Evolutionary conservation across 2,797 vertebrate species (phyloP).

Genomic region (Sebastolobus altivelis): DNA sequence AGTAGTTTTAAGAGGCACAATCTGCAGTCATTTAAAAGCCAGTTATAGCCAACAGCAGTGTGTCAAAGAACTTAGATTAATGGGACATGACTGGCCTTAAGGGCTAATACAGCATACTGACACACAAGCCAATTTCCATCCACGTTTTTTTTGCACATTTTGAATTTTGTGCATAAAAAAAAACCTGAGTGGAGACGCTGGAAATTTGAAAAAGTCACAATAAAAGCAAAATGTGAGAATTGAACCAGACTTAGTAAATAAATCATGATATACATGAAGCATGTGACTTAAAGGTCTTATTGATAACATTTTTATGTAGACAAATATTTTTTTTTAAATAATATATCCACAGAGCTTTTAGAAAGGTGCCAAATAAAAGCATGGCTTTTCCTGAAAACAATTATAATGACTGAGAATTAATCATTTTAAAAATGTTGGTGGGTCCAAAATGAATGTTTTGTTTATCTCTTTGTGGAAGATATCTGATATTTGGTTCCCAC

Average conservation of each 20-base stretch:
- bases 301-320: no score
- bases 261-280: background rate
- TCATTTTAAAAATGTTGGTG: rapidly evolving
- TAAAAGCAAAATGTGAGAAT: background rate
- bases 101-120: background rate
- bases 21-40: background rate
- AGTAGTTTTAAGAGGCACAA: background rate
- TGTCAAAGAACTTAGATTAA: background rate
- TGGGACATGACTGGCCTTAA: background rate
- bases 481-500: no score
- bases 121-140: background rate
- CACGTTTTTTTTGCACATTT: background rate
- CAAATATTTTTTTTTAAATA: no score
- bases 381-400: no score
- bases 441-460: no score
- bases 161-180: background rate
- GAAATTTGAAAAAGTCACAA: background rate
- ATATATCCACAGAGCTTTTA: no score
- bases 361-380: no score
- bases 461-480: no score
- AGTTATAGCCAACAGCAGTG: background rate
- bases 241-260: background rate
- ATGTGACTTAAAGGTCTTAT: background rate
- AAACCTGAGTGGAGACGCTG: background rate
- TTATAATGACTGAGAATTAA: no score